phyloP scores from a whole-genome alignment of 2,113 vertebrate species.

The Cercopithecus mona region DNA sequence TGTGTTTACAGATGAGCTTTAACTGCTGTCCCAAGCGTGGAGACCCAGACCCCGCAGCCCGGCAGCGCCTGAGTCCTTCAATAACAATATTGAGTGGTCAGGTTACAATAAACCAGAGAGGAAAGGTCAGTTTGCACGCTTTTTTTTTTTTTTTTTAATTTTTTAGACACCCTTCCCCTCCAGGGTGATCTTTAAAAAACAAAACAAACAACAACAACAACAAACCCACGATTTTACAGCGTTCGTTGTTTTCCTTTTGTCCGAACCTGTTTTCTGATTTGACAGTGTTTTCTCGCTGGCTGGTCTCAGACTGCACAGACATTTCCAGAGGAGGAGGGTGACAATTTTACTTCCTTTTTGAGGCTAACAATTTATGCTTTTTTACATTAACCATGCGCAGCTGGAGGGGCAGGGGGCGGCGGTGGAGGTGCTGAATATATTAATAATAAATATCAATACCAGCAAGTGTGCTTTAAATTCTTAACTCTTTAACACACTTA shows the following conservation, averaged over 20 bases:
- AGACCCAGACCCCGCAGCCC: conserved; percentile 45
- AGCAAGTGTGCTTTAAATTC: not conserved
- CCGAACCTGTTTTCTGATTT: conserved; percentile 2
- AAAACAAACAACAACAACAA: not conserved
- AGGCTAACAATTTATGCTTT: not conserved
- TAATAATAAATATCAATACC: too few relatives aligned
- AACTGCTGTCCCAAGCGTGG: conserved; percentile 74
- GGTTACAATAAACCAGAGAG: conserved; percentile 78
- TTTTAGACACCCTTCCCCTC: not conserved
- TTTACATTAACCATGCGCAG: not conserved
- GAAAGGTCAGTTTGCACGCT: conserved; percentile 83
- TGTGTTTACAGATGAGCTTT: conserved; percentile 80
- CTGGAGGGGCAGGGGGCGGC: not conserved
- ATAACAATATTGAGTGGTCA: conserved; percentile 83
- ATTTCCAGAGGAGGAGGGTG: not conserved
- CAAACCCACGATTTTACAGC: conserved; percentile 65
- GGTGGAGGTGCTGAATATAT: not conserved
- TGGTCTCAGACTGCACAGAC: not conserved
- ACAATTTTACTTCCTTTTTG: not conserved
- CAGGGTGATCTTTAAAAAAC: conserved; percentile 67
- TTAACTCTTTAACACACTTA: not conserved
- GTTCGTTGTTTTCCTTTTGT: conserved; percentile 57
- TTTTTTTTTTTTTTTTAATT: conserved; percentile 32
- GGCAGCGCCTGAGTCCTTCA: conserved; percentile 67
- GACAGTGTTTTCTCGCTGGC: not conserved